A percentile compares a stretch with the other conserved stretches of the same genome.
phyloP scores from a whole-genome alignment of 1,140 invertebrate species.

The Heliothis virescens region DNA sequence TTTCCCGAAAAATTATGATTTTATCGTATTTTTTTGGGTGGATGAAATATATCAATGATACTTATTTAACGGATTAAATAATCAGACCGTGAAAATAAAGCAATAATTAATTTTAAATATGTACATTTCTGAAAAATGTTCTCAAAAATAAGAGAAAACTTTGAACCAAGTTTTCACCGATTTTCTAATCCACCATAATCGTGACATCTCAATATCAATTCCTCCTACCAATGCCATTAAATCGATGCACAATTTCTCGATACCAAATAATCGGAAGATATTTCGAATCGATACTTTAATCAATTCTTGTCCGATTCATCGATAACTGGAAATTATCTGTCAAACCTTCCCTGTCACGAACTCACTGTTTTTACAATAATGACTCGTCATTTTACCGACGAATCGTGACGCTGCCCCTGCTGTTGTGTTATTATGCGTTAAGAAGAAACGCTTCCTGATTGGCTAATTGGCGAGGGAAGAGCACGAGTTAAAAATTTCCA shows the following conservation, averaged over 20 bases:
- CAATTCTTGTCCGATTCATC: slow-evolving; percentile 3
- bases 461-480: slow-evolving; percentile 30
- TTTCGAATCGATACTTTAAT: background rate
- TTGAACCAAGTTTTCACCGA: no score
- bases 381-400: slow-evolving; percentile 8
- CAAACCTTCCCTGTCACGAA: slow-evolving; percentile 28
- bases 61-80: no score
- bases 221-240: no score
- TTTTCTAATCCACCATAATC: background rate
- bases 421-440: slow-evolving; percentile 23
- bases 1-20: no score
- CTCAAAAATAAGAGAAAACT: no score
- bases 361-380: slow-evolving; percentile 40
- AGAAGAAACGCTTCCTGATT: slow-evolving; percentile 46
- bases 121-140: no score
- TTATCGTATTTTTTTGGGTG: no score
- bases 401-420: slow-evolving; percentile 42
- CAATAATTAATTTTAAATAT: no score
- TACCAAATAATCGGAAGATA: background rate
- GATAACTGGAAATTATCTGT: background rate
- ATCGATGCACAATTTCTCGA: no score
- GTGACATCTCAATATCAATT: background rate
- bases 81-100: no score
- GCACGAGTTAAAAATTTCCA: slow-evolving; percentile 27
- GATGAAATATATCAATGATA: no score